Evolutionary conservation across 1,140 invertebrate genomes (phyloP).

Genomic region (Matsumurasca onukii): DNA sequence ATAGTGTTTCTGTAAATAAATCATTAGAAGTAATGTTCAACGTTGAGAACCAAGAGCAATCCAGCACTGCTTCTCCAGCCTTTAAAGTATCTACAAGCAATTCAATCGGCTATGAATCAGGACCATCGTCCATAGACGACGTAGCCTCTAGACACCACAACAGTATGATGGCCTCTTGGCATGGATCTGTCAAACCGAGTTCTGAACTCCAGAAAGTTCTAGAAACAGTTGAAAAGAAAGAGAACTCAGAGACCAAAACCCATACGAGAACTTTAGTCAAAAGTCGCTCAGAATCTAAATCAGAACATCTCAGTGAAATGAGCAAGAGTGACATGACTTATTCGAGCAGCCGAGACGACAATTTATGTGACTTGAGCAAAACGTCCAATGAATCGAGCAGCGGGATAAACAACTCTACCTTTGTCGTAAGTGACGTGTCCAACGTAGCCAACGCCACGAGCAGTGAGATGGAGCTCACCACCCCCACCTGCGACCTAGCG

Average conservation of each 20-base stretch:
- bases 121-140: slow-evolving; percentile 36
- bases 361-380: slow-evolving; percentile 35
- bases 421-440: slow-evolving; percentile 39
- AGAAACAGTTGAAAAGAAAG: slow-evolving; percentile 31
- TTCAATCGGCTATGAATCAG: slow-evolving; percentile 29
- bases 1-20: slow-evolving; percentile 56
- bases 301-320: background rate
- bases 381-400: slow-evolving; percentile 35
- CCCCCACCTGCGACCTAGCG: slow-evolving; percentile 36
- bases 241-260: slow-evolving; percentile 29
- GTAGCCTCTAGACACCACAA: slow-evolving; percentile 6
- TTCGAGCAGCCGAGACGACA: slow-evolving; percentile 36
- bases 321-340: slow-evolving; percentile 11
- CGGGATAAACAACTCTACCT: slow-evolving; percentile 34
- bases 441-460: slow-evolving; percentile 37
- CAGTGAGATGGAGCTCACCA: slow-evolving; percentile 37
- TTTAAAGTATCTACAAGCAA: slow-evolving; percentile 27
- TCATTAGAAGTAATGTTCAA: slow-evolving; percentile 28
- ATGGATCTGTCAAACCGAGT: slow-evolving; percentile 38
- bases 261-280: background rate
- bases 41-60: slow-evolving; percentile 33
- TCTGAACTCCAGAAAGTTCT: slow-evolving; percentile 36
- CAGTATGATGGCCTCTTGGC: slow-evolving; percentile 38
- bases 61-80: slow-evolving; percentile 25
- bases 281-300: slow-evolving; percentile 25